Conservation (phyloP, 2,797 vertebrate species). For the Sebastes vulpes region DNA sequence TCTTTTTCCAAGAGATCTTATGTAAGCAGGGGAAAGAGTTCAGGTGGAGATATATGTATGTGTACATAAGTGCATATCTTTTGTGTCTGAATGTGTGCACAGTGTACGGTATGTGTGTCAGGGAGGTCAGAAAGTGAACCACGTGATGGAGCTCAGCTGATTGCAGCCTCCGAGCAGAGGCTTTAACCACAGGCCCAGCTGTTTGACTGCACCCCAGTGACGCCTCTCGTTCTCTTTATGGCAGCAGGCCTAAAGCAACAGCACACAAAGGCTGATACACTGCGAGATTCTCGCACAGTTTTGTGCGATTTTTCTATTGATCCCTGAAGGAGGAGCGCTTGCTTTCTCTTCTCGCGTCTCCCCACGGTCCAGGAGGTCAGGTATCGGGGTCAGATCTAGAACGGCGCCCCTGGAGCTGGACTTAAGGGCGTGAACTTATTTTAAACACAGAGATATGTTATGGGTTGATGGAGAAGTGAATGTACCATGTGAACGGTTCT, state of each 20-base stretch:
- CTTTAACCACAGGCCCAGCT: conserved; percentile 61
- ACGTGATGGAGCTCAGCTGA: conserved; percentile 65
- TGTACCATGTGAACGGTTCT: neutral
- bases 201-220: conserved; percentile 51
- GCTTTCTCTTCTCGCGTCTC: conserved; percentile 14
- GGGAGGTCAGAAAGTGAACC: conserved; percentile 41
- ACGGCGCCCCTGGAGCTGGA: neutral
- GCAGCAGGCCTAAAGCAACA: conserved; percentile 60
- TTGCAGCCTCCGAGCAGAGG: conserved; percentile 37
- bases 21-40: neutral
- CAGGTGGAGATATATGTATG: neutral
- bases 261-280: conserved; percentile 27
- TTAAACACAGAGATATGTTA: neutral
- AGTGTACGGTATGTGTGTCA: neutral
- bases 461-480: neutral
- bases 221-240: conserved; percentile 40
- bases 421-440: conserved; percentile 20
- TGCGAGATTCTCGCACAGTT: neutral
- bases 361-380: conserved; percentile 29
- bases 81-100: neutral
- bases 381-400: conserved; percentile 4
- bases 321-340: conserved; percentile 39
- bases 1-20: neutral
- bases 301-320: conserved; percentile 40
- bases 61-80: neutral